Base-by-base conservation (phyloP, 2,113 vertebrate genomes). In the Pongo pygmaeus region DNA sequence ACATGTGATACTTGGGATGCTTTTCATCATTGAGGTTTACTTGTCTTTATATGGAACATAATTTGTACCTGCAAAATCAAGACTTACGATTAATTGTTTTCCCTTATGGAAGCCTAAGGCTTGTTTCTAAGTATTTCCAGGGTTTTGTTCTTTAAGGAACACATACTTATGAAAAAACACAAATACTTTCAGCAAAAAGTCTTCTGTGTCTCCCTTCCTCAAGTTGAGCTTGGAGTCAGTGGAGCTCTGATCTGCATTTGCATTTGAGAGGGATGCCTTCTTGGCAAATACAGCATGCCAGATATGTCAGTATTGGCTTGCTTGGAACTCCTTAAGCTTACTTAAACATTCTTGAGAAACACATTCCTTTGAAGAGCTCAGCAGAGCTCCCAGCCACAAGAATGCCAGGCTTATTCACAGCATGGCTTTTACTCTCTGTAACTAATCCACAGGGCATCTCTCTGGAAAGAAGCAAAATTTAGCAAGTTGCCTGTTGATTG, bases 341-440 rank as follows among this genome's bases (percentile, higher is more conserved):
- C 80, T 95, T 97, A 91, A 97, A 87, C 61, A 48, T 91, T 96
- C 94, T 93, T 91, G 50, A 93, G 96, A 70, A 89, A 59, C 96
- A 67, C 92, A 95, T 87, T 57, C 30, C 64, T 97, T 89, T 89
- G 93, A 89, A 79, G 94, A 4, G 85, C 77, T 30, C 35, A 57
- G 32, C 86, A 46, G 48, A 67, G 81, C 38, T 96, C 77, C 27
- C 55, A 17, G 17, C 84, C 55, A 52, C 1, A 16, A 59, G 17
- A 50, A 75, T 5, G 2, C 57, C 11, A 61, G 7, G 6, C 35
- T 55, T 67, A 7, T 80, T 98, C 83, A 48, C 46, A 57, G 75
- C 5, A 7, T 5, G 7, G 84, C 64, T 48, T 64, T 74, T 22
- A 72, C 84, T 97, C 91, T 57, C 96, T 67, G 20, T 80, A 50